A percentile compares a stretch with the other conserved stretches of the same genome.
Conservation (phyloP, 1,140 invertebrate genomes). For the Euwallacea similis region DNA sequence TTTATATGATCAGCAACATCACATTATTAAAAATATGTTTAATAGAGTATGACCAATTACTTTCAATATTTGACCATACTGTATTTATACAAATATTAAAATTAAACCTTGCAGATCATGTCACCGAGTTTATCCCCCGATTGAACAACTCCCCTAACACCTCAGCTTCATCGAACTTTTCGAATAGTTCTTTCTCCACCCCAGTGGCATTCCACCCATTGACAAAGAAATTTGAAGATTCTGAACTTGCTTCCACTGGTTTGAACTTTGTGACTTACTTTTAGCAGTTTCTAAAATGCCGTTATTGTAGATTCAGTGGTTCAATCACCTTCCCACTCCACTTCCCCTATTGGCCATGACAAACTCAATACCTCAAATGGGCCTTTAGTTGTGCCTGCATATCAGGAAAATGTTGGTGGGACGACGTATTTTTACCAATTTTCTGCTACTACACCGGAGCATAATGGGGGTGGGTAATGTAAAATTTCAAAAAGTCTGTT, state of each 20-base stretch:
- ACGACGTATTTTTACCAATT: constrained; percentile 89
- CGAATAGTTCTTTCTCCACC: constrained; percentile 18
- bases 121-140: constrained; percentile 40
- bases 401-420: constrained; percentile 87
- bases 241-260: constrained; percentile 19
- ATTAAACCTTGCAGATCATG: constrained; percentile 23
- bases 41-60: no score
- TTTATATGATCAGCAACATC: no score
- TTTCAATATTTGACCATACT: no score
- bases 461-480: constrained; percentile 44
- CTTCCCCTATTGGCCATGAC: constrained; percentile 30
- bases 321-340: constrained; percentile 30
- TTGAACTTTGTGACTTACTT: background rate
- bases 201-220: constrained; percentile 30
- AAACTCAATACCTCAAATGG: constrained; percentile 24
- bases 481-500: background rate
- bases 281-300: background rate
- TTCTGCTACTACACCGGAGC: constrained; percentile 47
- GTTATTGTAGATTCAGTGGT: constrained; percentile 20
- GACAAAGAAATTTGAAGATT: constrained; percentile 37
- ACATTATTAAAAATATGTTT: no score
- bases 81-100: no score
- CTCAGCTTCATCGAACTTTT: constrained; percentile 34
- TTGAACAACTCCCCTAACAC: constrained; percentile 33
- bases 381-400: constrained; percentile 34